These are phyloP conservation scores for Drosophila testacea DNA, from an alignment of 2,888 invertebrate species.

Conservation along the genomic window DNA sequence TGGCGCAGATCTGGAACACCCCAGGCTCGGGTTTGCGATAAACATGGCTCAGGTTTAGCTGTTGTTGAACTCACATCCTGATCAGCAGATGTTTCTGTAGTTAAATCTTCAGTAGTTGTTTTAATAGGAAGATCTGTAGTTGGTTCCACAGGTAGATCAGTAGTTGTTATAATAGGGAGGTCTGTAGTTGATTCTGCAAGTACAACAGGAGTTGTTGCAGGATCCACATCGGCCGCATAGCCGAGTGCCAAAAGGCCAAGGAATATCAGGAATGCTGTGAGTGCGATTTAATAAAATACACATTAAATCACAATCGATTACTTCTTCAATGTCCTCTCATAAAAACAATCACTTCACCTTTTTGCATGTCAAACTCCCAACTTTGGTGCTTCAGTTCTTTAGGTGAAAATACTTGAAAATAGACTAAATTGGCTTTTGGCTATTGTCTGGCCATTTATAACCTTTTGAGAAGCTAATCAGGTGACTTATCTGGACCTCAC, in stretches of 20 bases:
- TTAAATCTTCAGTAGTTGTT: background rate
- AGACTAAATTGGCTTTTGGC: conserved; percentile 52
- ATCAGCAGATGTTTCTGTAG: background rate
- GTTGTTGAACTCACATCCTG: background rate
- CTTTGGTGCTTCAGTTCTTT: conserved; percentile 20
- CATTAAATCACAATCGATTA: background rate
- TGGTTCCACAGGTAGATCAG: background rate
- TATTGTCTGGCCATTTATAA: conserved; percentile 57
- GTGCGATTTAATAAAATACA: background rate
- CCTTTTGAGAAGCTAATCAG: conserved; percentile 40
- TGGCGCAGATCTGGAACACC: conserved; percentile 22
- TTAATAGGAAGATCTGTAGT: background rate
- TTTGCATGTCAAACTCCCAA: conserved; percentile 48
- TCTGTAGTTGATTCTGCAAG: background rate
- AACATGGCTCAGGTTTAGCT: conserved; percentile 19
- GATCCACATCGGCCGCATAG: conserved; percentile 11
- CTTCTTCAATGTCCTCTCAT: background rate
- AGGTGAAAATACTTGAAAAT: conserved; percentile 36
- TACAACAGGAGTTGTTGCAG: background rate
- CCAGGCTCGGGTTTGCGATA: conserved; percentile 39
- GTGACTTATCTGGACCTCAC: conserved; percentile 50
- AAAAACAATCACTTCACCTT: conserved; percentile 49
- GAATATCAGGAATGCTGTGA: conserved; percentile 48
- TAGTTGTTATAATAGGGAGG: background rate
- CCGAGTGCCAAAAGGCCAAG: conserved; percentile 49